These are phyloP conservation scores for Seriola aureovittata DNA, from an alignment of 2,113 vertebrate genomes.

Conservation along the genomic window DNA sequence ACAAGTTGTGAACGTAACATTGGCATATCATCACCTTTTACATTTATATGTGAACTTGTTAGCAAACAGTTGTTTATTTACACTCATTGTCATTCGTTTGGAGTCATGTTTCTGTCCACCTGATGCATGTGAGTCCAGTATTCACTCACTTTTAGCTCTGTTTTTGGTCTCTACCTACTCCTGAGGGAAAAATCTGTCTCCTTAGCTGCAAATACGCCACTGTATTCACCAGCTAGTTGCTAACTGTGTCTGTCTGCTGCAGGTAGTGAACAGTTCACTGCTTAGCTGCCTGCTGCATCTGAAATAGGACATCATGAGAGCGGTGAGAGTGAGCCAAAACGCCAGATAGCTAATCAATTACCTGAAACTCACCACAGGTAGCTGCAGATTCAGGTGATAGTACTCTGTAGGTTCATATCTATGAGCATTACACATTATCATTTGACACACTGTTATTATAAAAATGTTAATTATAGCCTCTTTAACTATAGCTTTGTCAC, in stretches of 20 bases:
- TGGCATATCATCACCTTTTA: too few relatives aligned
- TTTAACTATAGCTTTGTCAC: neutral
- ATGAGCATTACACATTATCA: neutral
- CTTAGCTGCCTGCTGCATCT: neutral
- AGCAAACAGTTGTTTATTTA: too few relatives aligned
- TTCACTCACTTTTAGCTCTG: neutral
- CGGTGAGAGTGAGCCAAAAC: neutral
- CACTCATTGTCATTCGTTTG: too few relatives aligned
- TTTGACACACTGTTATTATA: slow-evolving; percentile 1
- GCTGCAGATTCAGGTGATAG: neutral
- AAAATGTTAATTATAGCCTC: slow-evolving; percentile 6
- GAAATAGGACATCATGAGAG: neutral
- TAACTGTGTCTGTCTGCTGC: neutral
- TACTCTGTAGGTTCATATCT: slow-evolving; percentile 2
- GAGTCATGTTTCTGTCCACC: neutral
- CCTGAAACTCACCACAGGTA: neutral
- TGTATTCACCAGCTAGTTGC: neutral
- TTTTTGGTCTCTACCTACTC: neutral
- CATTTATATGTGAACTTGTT: too few relatives aligned
- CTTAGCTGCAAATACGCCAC: neutral
- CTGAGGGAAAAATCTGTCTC: neutral
- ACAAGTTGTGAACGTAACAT: too few relatives aligned
- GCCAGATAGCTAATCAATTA: neutral
- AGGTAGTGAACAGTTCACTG: neutral
- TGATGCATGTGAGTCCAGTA: neutral